These are phyloP conservation scores for Stenichneumon culpator DNA, from an alignment of 2,888 invertebrate species.

Conservation along the genomic window DNA sequence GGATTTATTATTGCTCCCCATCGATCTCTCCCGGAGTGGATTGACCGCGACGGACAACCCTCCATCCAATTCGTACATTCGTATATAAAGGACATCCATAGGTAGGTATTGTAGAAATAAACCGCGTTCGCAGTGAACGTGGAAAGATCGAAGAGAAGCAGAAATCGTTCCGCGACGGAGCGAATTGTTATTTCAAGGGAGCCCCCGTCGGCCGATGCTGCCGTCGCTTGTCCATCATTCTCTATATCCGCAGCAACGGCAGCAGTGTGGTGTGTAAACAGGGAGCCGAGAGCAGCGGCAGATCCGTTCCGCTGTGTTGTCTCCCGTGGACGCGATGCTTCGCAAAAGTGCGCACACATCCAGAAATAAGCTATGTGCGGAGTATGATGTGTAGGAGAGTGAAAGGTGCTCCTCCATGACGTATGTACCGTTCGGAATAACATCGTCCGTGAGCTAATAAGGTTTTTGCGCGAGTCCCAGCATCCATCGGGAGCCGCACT, in stretches of 20 bases:
- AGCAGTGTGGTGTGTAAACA: conserved; percentile 79
- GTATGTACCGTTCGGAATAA: conserved; percentile 32
- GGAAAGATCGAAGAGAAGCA: conserved; percentile 67
- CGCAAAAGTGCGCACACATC: conserved; percentile 26
- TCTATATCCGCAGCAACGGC: conserved; percentile 46
- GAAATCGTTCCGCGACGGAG: conserved; percentile 68
- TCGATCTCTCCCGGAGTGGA: background rate
- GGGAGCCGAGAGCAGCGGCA: conserved; percentile 73
- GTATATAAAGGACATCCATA: background rate
- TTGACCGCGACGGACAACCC: background rate
- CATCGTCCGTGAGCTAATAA: conserved; percentile 30
- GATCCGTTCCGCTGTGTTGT: background rate
- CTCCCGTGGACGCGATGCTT: conserved; percentile 15
- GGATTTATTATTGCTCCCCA: background rate
- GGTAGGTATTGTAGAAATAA: background rate
- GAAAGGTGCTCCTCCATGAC: conserved; percentile 12
- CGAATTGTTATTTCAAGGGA: conserved; percentile 82
- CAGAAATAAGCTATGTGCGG: conserved; percentile 1
- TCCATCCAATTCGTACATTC: background rate
- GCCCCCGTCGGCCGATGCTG: conserved; percentile 73
- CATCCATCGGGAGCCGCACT: conserved; percentile 4
- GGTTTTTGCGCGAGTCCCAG: conserved; percentile 35
- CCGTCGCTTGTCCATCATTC: conserved; percentile 76
- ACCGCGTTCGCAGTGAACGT: conserved; percentile 31
- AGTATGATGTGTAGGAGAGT: background rate